A percentile compares a stretch with the other conserved stretches of the same genome.
phyloP scores from a whole-genome alignment of 2,797 vertebrate genomes.

The Percopsis omiscomaycus region DNA sequence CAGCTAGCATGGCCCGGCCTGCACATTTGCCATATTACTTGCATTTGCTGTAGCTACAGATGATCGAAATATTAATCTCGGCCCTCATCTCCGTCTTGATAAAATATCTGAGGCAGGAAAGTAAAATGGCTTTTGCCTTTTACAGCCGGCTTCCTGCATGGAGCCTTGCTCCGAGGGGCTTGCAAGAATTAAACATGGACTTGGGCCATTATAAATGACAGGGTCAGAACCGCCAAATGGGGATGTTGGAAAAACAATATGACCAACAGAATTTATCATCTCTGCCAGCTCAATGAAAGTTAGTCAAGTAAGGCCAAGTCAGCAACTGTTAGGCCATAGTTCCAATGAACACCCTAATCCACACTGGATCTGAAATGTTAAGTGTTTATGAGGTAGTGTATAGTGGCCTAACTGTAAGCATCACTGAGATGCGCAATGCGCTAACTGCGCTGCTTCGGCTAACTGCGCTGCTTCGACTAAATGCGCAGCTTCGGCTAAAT shows the following conservation, averaged over 20 bases:
- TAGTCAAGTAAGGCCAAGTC: constrained; percentile 52
- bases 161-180: constrained; percentile 38
- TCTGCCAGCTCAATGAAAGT: constrained; percentile 57
- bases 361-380: not conserved
- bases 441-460: too few species aligned
- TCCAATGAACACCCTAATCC: not conserved
- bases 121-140: constrained; percentile 45
- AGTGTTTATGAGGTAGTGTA: not conserved
- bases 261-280: constrained; percentile 60
- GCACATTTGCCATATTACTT: constrained; percentile 13
- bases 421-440: too few species aligned
- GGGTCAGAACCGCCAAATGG: constrained; percentile 58
- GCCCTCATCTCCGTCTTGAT: constrained; percentile 43
- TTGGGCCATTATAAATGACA: constrained; percentile 63
- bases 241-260: constrained; percentile 66
- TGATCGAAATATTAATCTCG: constrained; percentile 43
- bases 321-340: constrained; percentile 33
- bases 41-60: constrained; percentile 37
- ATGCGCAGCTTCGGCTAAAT: too few species aligned
- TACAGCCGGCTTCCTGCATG: constrained; percentile 56
- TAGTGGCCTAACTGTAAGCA: too few species aligned
- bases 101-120: constrained; percentile 61
- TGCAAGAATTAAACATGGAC: constrained; percentile 66
- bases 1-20: constrained; percentile 16
- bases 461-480: too few species aligned